phyloP scores from a whole-genome alignment of 2,888 invertebrate genomes.

The Seira sanloemensis region DNA sequence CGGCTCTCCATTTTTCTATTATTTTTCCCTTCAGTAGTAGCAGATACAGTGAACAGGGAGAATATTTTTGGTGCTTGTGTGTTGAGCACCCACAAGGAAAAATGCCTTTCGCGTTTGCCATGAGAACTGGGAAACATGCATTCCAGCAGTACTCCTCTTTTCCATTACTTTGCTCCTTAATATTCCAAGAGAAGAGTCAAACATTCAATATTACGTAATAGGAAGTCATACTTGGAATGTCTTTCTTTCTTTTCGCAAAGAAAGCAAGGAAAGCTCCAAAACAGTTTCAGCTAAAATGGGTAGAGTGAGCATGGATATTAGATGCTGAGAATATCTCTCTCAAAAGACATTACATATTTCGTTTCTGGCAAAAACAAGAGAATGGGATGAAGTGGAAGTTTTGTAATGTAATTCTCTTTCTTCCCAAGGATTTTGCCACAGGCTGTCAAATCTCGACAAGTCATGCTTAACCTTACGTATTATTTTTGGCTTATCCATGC shows the following conservation, averaged over 20 bases:
- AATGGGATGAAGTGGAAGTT: no score
- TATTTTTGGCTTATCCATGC: no score
- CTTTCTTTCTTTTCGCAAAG: background rate
- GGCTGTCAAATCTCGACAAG: no score
- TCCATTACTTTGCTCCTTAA: background rate
- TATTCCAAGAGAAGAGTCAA: background rate
- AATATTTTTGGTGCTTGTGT: background rate
- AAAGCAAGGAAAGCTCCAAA: background rate
- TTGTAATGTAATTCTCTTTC: no score
- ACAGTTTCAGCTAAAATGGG: no score
- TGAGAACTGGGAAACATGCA: background rate
- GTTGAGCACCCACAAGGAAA: background rate
- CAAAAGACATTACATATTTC: no score
- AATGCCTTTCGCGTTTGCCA: background rate
- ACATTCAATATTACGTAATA: background rate
- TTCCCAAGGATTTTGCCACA: no score
- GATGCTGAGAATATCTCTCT: conserved; percentile 46
- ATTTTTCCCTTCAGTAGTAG: background rate
- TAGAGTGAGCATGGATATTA: background rate
- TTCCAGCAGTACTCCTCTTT: conserved; percentile 6
- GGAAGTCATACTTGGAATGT: background rate
- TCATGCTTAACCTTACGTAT: no score
- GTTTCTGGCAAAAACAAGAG: no score
- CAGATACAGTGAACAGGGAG: background rate
- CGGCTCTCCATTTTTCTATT: conserved; percentile 23